Conservation (phyloP, 2,888 invertebrate species). For the Pollenia labialis region DNA sequence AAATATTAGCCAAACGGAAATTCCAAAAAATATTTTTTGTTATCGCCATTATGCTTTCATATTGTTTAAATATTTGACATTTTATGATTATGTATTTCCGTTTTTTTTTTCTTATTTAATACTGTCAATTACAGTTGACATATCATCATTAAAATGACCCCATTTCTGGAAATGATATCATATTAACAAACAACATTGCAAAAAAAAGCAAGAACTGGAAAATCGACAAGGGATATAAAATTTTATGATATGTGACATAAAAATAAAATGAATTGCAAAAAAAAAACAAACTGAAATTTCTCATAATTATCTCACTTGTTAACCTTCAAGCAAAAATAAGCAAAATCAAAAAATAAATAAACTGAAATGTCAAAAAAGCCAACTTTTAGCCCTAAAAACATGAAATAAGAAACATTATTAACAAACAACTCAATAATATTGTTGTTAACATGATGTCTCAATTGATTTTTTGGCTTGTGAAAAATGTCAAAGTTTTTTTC, state of each 20-base stretch:
- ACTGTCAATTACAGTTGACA: constrained; percentile 53
- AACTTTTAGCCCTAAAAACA: constrained; percentile 9
- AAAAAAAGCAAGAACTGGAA: background rate
- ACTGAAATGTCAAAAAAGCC: background rate
- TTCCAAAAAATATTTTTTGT: too few relatives aligned
- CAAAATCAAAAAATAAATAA: background rate
- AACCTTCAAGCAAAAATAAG: constrained; percentile 8
- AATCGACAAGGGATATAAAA: constrained; percentile 28
- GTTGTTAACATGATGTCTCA: constrained; percentile 68
- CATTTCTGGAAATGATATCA: constrained; percentile 25
- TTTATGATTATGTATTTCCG: background rate
- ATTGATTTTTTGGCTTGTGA: constrained; percentile 66
- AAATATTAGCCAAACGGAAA: too few relatives aligned
- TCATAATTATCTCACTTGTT: constrained; percentile 54
- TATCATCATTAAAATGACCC: constrained; percentile 44
- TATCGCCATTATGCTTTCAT: background rate
- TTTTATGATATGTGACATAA: constrained; percentile 60
- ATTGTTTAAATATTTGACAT: background rate
- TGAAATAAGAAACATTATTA: constrained; percentile 5
- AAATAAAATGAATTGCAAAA: constrained; percentile 51
- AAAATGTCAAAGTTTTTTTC: constrained; percentile 62
- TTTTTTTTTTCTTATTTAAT: background rate
- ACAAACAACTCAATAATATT: constrained; percentile 55
- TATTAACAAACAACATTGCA: constrained; percentile 37
- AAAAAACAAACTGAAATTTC: constrained; percentile 12